phyloP scores from a whole-genome alignment of 2,888 invertebrate genomes.

The Metallyticus violacea region DNA sequence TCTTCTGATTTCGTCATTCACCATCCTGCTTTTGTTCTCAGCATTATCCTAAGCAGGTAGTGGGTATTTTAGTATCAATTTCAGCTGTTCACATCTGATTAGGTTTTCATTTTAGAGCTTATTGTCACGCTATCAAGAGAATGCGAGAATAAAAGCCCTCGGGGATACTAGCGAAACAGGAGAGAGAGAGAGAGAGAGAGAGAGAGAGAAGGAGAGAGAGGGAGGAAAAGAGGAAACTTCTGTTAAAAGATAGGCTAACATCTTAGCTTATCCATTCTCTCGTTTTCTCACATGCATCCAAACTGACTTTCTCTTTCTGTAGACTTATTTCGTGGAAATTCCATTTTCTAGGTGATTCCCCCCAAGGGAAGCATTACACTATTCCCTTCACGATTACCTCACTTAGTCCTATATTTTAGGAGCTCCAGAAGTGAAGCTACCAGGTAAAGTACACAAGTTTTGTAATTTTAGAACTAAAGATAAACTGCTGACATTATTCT shows the following conservation, averaged over 20 bases:
- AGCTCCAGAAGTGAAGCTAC: neutral
- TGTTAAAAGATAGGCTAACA: too few species aligned
- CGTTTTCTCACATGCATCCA: neutral
- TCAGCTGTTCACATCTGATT: slow-evolving; percentile 34
- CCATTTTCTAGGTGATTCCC: slow-evolving; percentile 24
- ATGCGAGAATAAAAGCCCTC: slow-evolving; percentile 1
- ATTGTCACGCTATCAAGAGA: slow-evolving; percentile 28
- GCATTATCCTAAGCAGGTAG: neutral
- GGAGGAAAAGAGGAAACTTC: neutral
- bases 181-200: neutral
- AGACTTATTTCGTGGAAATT: slow-evolving; percentile 17
- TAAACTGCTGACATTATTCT: too few species aligned
- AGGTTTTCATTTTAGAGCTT: slow-evolving; percentile 33
- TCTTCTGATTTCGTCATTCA: neutral
- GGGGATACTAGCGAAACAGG: neutral
- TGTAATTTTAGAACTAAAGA: neutral
- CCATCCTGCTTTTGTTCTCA: neutral
- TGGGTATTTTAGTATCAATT: slow-evolving; percentile 32
- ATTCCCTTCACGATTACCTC: neutral
- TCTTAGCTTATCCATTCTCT: neutral
- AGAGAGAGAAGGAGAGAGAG: neutral
- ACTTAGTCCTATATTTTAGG: neutral
- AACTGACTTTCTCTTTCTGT: neutral
- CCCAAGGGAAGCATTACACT: neutral
- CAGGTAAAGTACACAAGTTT: neutral